phyloP scores from a whole-genome alignment of 2,113 vertebrate genomes.

The Silurus asotus region DNA sequence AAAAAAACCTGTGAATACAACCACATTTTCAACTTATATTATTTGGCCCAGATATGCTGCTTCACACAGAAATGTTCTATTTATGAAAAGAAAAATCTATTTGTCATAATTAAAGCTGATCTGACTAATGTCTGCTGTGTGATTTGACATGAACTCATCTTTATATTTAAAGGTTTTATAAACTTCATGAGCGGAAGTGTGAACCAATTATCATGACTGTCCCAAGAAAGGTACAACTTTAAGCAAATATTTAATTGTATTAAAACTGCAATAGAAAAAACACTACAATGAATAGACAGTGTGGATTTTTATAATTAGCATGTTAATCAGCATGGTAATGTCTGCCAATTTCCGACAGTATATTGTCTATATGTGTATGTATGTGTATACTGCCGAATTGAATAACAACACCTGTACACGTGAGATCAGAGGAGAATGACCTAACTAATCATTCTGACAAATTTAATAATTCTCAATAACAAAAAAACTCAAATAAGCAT shows the following conservation, averaged over 20 bases:
- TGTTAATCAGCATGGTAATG: background rate
- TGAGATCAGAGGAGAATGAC: background rate
- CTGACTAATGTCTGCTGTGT: background rate
- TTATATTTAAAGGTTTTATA: slow-evolving; percentile 85
- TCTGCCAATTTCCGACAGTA: background rate
- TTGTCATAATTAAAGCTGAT: background rate
- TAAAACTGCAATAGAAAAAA: background rate
- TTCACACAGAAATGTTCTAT: background rate
- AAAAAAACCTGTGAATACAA: background rate
- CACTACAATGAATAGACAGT: background rate
- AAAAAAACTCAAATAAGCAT: no score
- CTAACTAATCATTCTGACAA: no score
- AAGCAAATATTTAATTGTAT: background rate
- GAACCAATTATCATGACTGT: slow-evolving; percentile 99
- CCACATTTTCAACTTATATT: background rate
- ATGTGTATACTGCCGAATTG: background rate
- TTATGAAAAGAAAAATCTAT: background rate
- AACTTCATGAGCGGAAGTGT: slow-evolving; percentile 97
- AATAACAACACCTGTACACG: background rate
- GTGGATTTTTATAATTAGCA: background rate
- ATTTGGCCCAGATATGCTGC: background rate
- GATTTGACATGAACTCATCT: background rate
- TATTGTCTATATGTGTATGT: background rate
- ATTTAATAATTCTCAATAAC: no score
- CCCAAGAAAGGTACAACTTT: slow-evolving; percentile 85